Base-by-base conservation (phyloP, 2,113 vertebrate species). In the Trichechus manatus region DNA sequence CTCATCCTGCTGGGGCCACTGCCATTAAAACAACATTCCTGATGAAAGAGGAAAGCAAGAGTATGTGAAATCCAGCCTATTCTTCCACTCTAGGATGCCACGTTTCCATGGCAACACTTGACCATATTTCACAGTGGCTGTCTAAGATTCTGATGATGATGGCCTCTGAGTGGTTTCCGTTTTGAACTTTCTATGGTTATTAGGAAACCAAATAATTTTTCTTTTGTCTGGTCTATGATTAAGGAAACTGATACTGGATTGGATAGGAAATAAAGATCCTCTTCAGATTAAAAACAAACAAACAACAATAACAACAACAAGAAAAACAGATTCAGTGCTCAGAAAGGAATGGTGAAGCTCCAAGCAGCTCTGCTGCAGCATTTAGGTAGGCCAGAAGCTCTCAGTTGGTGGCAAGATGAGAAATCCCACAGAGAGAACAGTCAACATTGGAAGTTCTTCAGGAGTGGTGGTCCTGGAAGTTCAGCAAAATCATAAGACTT, bases 181-280 rank as follows among this genome's bases (percentile, higher is more conserved):
- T 97, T 94, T 96, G 70, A 98, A 95, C 78, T 96, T 98, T 95
- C 94, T 85, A 94, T 90, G 82, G 44, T 97, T 97, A 89, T 96
- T 97, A 97, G 14, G 2, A 97, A 98, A 84, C 72, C 89, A 83
- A 96, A 91, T 83, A 96, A 82, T 61, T 59, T 84, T 47, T 92
- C 9, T 78, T 96, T 96, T 87, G 89, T 91, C 72, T 93, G 14
- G 31, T 97, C 22, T 50, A 36, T 87, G 85, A 95, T 79, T 39
- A 29, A 22, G 11, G 9, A 61, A n/a, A 53, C 31, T 74, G 44
- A 97, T 96, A 82, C 15, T 44, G 13, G 2, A 77, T 0, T 6
- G n/a, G 68, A 63, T 25, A 61, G 85, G 44, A 61, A 59, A 91
- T 7, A 93, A 7, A 95, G 10, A 78, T 72, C 17, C 95, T 61